These are phyloP conservation scores for Crematogaster levior DNA, from an alignment of 2,888 invertebrate genomes.

Conservation along the genomic window DNA sequence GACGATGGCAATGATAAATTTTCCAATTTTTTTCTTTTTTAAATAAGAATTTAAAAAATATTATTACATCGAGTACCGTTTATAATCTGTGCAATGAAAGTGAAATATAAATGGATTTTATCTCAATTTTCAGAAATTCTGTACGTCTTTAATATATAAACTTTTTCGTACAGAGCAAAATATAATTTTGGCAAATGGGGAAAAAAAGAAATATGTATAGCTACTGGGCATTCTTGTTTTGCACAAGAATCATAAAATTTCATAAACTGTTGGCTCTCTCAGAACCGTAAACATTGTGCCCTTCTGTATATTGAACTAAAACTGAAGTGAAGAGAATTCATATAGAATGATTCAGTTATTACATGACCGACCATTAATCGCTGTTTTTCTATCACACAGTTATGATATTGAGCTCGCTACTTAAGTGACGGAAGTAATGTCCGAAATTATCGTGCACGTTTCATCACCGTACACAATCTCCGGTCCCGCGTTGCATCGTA, in stretches of 20 bases:
- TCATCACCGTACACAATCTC: constrained; percentile 85
- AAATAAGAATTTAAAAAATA: constrained; percentile 60
- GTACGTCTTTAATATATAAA: constrained; percentile 71
- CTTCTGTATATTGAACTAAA: constrained; percentile 63
- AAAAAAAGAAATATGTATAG: constrained; percentile 49
- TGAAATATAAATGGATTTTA: constrained; percentile 57
- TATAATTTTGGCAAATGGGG: constrained; percentile 58
- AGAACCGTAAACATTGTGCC: constrained; percentile 62
- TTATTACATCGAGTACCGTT: constrained; percentile 41
- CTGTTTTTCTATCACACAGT: constrained; percentile 69
- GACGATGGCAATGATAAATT: constrained; percentile 65
- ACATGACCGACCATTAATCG: constrained; percentile 62
- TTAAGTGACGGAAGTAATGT: constrained; percentile 72
- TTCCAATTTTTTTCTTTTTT: neutral
- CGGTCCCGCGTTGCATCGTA: constrained; percentile 79
- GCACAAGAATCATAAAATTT: constrained; percentile 61
- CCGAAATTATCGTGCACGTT: constrained; percentile 71
- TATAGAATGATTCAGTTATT: constrained; percentile 64
- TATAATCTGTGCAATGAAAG: constrained; percentile 64
- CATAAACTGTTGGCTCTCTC: constrained; percentile 62
- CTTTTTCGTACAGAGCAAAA: constrained; percentile 68
- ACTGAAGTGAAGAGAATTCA: constrained; percentile 42
- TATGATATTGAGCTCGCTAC: constrained; percentile 76
- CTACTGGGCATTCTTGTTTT: constrained; percentile 61
- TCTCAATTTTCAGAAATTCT: constrained; percentile 65